Evolutionary conservation across 1,140 invertebrate species (phyloP).

Genomic region (Watersipora subatra): DNA sequence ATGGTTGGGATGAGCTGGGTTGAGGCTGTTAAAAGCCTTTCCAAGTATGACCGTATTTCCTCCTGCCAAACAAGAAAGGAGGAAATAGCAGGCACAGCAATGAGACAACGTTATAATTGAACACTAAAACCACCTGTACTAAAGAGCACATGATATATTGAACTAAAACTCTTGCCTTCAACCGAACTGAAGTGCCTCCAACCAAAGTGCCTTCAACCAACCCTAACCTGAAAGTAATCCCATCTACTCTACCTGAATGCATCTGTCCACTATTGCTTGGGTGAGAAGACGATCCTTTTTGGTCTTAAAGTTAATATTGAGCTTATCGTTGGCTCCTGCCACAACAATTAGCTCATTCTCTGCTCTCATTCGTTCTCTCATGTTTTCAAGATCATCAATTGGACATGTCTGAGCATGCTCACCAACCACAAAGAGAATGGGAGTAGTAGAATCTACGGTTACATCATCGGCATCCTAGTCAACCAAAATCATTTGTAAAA

Average conservation of each 20-base stretch:
- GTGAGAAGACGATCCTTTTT: constrained; percentile 59
- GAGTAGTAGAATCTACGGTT: constrained; percentile 56
- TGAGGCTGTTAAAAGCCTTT: background rate
- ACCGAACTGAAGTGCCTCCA: too few relatives aligned
- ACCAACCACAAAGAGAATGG: constrained; percentile 66
- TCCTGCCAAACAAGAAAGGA: background rate
- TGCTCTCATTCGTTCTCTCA: constrained; percentile 57
- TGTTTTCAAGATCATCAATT: constrained; percentile 61
- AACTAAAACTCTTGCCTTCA: too few relatives aligned
- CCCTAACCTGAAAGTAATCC: too few relatives aligned
- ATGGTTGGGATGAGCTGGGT: background rate
- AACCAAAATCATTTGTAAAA: too few relatives aligned
- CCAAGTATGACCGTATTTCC: background rate
- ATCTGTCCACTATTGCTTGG: constrained; percentile 65
- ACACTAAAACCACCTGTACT: background rate
- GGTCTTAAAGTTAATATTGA: constrained; percentile 57
- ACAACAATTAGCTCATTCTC: constrained; percentile 65
- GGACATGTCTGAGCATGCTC: constrained; percentile 53
- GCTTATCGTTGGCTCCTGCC: constrained; percentile 63
- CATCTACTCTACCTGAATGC: constrained; percentile 51
- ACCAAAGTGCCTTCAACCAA: too few relatives aligned
- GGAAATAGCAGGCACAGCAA: background rate
- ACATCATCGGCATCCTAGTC: constrained; percentile 56
- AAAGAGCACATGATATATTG: background rate
- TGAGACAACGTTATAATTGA: too few relatives aligned